phyloP scores from a whole-genome alignment of 2,113 vertebrate genomes.

The Saccopteryx bilineata region DNA sequence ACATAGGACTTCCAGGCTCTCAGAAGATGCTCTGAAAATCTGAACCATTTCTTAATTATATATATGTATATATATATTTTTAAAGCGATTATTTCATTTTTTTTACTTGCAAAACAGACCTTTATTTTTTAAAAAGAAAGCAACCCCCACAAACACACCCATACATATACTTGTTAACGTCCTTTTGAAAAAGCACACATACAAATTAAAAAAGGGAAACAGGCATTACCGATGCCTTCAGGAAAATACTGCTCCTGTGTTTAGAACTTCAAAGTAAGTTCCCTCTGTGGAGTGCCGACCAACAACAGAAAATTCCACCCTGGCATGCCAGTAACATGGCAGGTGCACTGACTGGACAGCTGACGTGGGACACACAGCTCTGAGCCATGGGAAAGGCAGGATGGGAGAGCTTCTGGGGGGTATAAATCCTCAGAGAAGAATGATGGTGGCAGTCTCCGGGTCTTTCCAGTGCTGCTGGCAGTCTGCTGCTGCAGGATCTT shows the following conservation, averaged over 20 bases:
- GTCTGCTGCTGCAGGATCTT: neutral
- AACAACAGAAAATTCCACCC: fast-evolving
- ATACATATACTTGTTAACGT: fast-evolving
- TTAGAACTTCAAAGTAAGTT: neutral
- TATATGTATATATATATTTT: neutral
- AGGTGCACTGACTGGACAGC: neutral
- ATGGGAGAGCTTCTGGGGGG: fast-evolving
- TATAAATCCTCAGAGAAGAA: fast-evolving
- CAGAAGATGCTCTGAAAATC: neutral
- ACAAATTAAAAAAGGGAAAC: neutral
- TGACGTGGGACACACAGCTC: fast-evolving
- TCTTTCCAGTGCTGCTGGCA: fast-evolving
- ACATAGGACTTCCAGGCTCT: neutral
- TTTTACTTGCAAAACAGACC: neutral
- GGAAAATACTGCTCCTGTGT: neutral
- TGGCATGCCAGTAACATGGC: fast-evolving
- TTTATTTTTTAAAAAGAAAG: neutral
- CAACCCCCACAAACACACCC: neutral
- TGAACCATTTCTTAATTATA: neutral
- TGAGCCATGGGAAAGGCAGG: neutral
- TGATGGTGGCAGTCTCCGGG: neutral
- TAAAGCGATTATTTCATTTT: neutral
- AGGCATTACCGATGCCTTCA: fast-evolving
- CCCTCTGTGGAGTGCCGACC: neutral
- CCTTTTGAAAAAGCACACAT: neutral